Base-by-base conservation (phyloP, 2,888 invertebrate genomes). In the Cylloceria caligata region DNA sequence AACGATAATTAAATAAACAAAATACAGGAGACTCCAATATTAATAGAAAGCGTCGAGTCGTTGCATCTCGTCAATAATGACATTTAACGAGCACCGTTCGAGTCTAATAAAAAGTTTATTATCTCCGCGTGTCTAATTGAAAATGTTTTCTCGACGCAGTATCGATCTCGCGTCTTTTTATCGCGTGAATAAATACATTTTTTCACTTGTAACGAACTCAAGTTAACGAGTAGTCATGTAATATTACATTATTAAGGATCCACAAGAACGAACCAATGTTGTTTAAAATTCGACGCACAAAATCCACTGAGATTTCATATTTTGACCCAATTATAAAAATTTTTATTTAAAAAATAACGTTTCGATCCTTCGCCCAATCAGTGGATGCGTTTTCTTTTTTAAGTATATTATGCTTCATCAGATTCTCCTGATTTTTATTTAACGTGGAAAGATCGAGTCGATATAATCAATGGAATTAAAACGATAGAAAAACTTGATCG, bases 401-500 rank as follows among this genome's bases (percentile, higher is more conserved):
- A 6, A 34, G 34, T 21, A 30, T 19, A 11, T 19, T 62, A 3
- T n/a, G n/a, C 30, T 13, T 30, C 3, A 4, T 24, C 4, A 9
- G n/a, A 62, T 45, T 52, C 16, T 55, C 49, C 52, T n/a, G 9
- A 67, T 67, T 67, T 34, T 69, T 27, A 19, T 45, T 67, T 57
- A 16, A 30, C 11, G 19, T 19, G 36, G 19, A 49, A 39, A 19
- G 11, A 30, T 47, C 52, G 62, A 69, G 13, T n/a, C 42, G 21
- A 39, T 1, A 9, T 55, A 55, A 45, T 16, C 16, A 65, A 75
- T 45, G 45, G 64, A 75, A 69, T 24, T 52, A 34, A 64, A 57
- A 77, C 49, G 73, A 72, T 27, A 47, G 77, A 16, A 39, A 71
- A 27, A 49, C 71, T 74, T 71, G 5, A 69, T 69, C 11, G 47